phyloP scores from a whole-genome alignment of 2,113 vertebrate species.

The Pygoscelis adeliae region DNA sequence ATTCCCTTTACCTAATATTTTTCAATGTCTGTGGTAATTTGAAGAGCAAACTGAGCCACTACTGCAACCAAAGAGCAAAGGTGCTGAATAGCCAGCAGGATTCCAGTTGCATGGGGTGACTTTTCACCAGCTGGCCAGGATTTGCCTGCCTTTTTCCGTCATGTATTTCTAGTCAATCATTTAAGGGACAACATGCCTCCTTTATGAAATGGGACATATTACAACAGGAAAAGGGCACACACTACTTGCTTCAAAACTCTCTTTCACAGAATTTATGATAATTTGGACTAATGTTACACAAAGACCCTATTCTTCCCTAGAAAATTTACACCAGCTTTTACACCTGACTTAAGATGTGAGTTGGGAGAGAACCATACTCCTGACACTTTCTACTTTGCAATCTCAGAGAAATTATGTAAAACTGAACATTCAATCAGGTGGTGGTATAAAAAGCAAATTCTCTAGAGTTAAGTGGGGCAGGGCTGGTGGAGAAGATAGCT shows the following conservation, averaged over 20 bases:
- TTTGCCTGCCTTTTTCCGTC: background rate
- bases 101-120: rapidly evolving
- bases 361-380: background rate
- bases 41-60: background rate
- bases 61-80: background rate
- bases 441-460: background rate
- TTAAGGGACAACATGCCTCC: background rate
- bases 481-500: background rate
- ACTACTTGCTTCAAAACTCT: background rate
- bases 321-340: background rate
- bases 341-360: background rate
- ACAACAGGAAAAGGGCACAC: background rate
- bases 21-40: background rate
- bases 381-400: background rate
- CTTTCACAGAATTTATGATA: background rate
- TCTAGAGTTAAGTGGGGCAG: background rate
- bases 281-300: background rate
- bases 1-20: background rate
- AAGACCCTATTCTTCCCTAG: background rate
- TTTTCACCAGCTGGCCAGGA: background rate
- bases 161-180: background rate
- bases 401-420: background rate
- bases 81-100: background rate
- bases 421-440: background rate
- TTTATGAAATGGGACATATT: background rate